Evolutionary conservation across 1,140 invertebrate genomes (phyloP).

Genomic region (Drosophila aff.): DNA sequence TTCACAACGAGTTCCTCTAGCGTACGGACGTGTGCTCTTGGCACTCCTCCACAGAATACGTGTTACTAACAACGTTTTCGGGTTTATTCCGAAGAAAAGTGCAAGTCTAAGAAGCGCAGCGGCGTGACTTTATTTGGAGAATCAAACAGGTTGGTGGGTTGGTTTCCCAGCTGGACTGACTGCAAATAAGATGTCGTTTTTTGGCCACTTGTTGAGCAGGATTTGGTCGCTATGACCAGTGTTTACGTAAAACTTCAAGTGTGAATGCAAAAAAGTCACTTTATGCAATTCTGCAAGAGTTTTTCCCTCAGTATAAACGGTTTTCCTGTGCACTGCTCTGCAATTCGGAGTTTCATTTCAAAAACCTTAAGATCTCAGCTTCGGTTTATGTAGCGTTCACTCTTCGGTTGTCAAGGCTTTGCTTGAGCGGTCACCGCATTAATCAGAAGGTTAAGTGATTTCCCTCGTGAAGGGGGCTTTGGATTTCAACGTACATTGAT

Average conservation of each 20-base stretch:
- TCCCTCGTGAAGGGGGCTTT: conserved; percentile 1
- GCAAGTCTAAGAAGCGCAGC: conserved; percentile 48
- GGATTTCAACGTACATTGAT: conserved; percentile 1
- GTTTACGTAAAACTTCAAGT: conserved; percentile 62
- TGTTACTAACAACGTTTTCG: conserved; percentile 23
- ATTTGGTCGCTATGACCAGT: conserved; percentile 36
- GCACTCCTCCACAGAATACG: conserved; percentile 22
- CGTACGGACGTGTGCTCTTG: conserved; percentile 56
- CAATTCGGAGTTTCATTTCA: conserved; percentile 5
- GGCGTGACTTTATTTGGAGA: conserved; percentile 27
- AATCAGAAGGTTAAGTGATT: conserved; percentile 61
- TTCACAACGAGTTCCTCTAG: conserved; percentile 51
- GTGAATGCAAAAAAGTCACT: conserved; percentile 13
- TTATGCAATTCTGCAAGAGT: conserved; percentile 12
- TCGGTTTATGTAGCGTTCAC: conserved; percentile 13
- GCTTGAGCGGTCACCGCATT: conserved; percentile 55
- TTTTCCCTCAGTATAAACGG: background rate
- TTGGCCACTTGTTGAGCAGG: conserved; percentile 39
- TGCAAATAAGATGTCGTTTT: background rate
- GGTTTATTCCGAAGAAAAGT: conserved; percentile 46
- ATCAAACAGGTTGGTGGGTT: conserved; percentile 76
- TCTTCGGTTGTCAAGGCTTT: conserved; percentile 59
- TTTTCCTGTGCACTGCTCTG: background rate
- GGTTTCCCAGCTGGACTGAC: conserved; percentile 32
- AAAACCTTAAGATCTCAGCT: conserved; percentile 30